These are phyloP conservation scores for Caenorhabditis plicata DNA, from an alignment of 2,888 invertebrate genomes.

Conservation along the genomic window DNA sequence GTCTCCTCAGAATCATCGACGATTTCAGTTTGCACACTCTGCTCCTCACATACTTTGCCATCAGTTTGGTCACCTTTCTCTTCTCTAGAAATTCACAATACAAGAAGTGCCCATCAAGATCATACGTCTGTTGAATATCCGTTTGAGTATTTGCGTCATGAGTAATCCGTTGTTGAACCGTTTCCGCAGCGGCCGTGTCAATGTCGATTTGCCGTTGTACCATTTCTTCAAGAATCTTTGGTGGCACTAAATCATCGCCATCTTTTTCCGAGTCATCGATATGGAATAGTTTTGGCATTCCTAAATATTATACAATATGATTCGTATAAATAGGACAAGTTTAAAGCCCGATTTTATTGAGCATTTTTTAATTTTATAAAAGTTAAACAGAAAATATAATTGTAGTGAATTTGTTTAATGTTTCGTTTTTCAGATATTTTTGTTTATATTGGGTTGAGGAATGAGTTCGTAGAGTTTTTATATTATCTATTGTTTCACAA, in stretches of 20 bases:
- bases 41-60: conserved; percentile 34
- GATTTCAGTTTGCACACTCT: conserved; percentile 33
- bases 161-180: conserved; percentile 27
- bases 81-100: conserved; percentile 28
- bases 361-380: no score
- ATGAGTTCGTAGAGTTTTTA: no score
- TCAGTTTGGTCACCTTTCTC: conserved; percentile 59
- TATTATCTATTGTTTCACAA: no score
- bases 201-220: conserved; percentile 48
- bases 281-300: conserved; percentile 57
- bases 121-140: conserved; percentile 40
- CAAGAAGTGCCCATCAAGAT: not conserved
- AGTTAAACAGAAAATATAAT: no score
- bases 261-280: conserved; percentile 45
- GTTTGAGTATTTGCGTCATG: conserved; percentile 56
- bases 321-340: not conserved
- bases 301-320: no score
- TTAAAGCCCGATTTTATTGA: not conserved
- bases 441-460: no score
- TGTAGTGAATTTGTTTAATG: no score
- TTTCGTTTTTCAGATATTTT: no score
- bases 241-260: conserved; percentile 32
- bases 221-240: conserved; percentile 45
- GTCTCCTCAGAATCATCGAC: conserved; percentile 12
- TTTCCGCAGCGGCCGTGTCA: conserved; percentile 35